Percentiles rank a stretch among this genome's conserved stretches.
phyloP scores from a whole-genome alignment of 2,888 invertebrate species.

The Ethmia dodecea region DNA sequence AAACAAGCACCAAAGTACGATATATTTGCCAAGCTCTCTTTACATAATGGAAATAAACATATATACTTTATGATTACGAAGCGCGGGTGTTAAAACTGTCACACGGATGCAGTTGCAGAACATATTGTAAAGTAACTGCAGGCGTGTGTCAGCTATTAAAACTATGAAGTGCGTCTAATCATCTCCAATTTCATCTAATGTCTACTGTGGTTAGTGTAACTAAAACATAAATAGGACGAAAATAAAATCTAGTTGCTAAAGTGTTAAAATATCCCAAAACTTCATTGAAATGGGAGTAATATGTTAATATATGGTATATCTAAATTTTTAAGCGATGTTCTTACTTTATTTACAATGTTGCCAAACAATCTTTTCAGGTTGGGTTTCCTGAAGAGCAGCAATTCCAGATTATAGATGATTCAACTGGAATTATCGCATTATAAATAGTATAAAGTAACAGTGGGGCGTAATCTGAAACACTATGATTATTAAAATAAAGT shows the following conservation, averaged over 20 bases:
- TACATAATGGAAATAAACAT: constrained; percentile 44
- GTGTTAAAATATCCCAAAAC: constrained; percentile 42
- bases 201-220: constrained; percentile 48
- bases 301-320: constrained; percentile 14
- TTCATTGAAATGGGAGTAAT: constrained; percentile 19
- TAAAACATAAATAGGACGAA: constrained; percentile 57
- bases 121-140: neutral
- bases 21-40: constrained; percentile 70
- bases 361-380: constrained; percentile 35
- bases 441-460: too few species aligned
- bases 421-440: too few species aligned
- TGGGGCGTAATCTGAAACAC: too few species aligned
- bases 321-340: constrained; percentile 9
- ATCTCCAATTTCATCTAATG: constrained; percentile 26
- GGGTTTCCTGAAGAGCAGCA: constrained; percentile 29
- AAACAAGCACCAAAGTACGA: constrained; percentile 73
- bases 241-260: constrained; percentile 44
- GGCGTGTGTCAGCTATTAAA: neutral
- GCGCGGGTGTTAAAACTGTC: too few species aligned
- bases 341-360: constrained; percentile 45
- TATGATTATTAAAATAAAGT: too few species aligned
- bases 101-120: neutral
- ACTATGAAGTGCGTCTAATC: too few species aligned
- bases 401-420: too few species aligned
- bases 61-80: neutral